Evolutionary conservation across 2,888 invertebrate genomes (phyloP), one percentile per base, ranked within the genome.

Genomic region (Lacanobia wlatinum): DNA sequence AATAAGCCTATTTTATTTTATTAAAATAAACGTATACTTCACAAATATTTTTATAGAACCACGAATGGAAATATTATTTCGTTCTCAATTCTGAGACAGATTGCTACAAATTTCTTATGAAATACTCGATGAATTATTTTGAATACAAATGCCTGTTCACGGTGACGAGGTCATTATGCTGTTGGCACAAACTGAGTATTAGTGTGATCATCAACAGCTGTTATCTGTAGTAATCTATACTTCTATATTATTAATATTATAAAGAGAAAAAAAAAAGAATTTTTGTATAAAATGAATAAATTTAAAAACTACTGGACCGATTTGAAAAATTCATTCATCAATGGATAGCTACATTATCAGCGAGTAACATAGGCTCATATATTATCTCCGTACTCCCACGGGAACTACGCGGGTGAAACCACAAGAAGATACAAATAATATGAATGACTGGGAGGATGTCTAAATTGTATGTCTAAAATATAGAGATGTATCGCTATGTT

Each of bases 121-220:
- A 80, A 21, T 59, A 67, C 50, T 63, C 43, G 38, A 69, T 53
- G 76, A 69, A 53, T 8, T 28, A 66, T 53, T 50, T 48, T 80
- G 61, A 65, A 69, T 70, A 75, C 40, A 60, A 75, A 75, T 80
- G 14, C 12, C 6, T 76, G 56, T 64, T 78, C 76, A 70, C 21
- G n/a, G 18, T 76, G 76, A 65, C 43, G 23, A 61, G 50, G 55
- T 21, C 52, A 43, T 28, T 64, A 61, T 63, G 21, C n/a, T 64
- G 46, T 80, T 78, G 80, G 80, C 68, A 68, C 80, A 23, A 48
- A 21, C n/a, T 55, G n/a, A 52, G 60, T 28, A 64, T 74, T 64
- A 64, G 38, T 50, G 28, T 38, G 62, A 50, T 53, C 7, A 63
- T n/a, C 43, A 50, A 74, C 59, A 80, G 43, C 58, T 80, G 53